These are phyloP conservation scores for Protobothrops flavoviridis DNA, from an alignment of 2,113 vertebrate species.

Conservation along the genomic window DNA sequence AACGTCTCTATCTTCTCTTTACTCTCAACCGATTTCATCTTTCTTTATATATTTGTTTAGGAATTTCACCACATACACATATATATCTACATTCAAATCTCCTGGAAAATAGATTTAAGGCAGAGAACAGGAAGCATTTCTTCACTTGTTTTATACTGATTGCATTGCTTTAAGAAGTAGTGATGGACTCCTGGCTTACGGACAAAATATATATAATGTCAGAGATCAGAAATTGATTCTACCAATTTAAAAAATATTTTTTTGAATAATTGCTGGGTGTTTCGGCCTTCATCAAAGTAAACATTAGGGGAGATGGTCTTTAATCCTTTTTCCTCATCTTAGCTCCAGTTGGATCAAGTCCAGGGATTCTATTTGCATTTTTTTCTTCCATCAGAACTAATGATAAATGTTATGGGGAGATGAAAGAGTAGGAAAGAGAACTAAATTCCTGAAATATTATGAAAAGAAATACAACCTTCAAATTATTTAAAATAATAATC, in stretches of 20 bases:
- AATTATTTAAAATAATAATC: not conserved
- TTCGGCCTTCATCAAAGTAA: not conserved
- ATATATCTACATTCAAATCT: not conserved
- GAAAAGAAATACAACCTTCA: not conserved
- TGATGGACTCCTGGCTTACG: not conserved
- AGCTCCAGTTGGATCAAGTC: not conserved
- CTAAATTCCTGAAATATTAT: not conserved
- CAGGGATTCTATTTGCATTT: not conserved
- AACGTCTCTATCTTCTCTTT: not conserved
- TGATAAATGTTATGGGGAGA: not conserved
- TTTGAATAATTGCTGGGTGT: not conserved
- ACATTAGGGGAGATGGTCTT: not conserved
- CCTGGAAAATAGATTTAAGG: not conserved
- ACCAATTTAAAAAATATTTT: not conserved
- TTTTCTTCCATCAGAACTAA: not conserved
- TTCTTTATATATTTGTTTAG: not conserved
- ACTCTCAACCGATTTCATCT: not conserved
- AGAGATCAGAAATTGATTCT: not conserved
- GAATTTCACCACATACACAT: not conserved
- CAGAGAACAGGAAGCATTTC: not conserved
- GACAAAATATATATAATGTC: not conserved
- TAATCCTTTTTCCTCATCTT: not conserved
- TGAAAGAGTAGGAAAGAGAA: not conserved
- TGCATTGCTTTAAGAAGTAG: not conserved
- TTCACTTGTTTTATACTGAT: not conserved